Conservation (phyloP, 2,888 invertebrate genomes). For the Seira musarum region DNA sequence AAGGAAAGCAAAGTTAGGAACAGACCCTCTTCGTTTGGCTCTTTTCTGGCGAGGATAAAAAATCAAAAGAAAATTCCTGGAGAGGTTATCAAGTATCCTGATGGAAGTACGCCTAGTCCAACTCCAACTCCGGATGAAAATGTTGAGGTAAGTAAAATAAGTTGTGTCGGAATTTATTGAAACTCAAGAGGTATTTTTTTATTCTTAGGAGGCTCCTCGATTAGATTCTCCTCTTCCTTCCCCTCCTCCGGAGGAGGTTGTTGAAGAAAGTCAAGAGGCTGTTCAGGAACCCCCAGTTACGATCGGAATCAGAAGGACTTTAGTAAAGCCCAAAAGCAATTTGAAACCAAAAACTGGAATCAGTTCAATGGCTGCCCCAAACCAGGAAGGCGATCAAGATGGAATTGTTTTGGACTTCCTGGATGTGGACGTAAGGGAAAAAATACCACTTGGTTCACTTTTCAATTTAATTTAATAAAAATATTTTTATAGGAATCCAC, state of each 20-base stretch:
- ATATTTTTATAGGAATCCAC: constrained; percentile 22
- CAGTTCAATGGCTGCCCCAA: background rate
- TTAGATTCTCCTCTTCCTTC: too few relatives aligned
- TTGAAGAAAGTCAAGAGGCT: constrained; percentile 8
- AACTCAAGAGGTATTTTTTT: too few relatives aligned
- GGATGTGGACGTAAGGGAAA: constrained; percentile 38
- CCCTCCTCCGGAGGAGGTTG: background rate
- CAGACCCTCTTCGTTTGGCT: constrained; percentile 32
- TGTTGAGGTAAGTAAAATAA: too few relatives aligned
- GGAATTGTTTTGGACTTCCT: constrained; percentile 37
- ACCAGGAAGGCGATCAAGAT: constrained; percentile 47
- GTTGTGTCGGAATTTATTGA: too few relatives aligned
- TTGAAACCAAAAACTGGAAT: too few relatives aligned
- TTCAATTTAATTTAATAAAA: too few relatives aligned
- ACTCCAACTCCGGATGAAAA: background rate
- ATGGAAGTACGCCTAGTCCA: background rate
- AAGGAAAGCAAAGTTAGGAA: constrained; percentile 37
- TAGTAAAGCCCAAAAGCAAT: constrained; percentile 35
- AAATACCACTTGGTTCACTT: too few relatives aligned
- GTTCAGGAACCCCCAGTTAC: background rate
- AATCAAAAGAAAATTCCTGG: constrained; percentile 16
- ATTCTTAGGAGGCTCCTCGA: too few relatives aligned
- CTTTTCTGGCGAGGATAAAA: constrained; percentile 39
- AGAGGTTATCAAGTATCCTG: background rate
- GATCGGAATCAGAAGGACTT: background rate